These are phyloP conservation scores for Oreocharis arfaki DNA, from an alignment of 2,113 vertebrate species.

Conservation along the genomic window DNA sequence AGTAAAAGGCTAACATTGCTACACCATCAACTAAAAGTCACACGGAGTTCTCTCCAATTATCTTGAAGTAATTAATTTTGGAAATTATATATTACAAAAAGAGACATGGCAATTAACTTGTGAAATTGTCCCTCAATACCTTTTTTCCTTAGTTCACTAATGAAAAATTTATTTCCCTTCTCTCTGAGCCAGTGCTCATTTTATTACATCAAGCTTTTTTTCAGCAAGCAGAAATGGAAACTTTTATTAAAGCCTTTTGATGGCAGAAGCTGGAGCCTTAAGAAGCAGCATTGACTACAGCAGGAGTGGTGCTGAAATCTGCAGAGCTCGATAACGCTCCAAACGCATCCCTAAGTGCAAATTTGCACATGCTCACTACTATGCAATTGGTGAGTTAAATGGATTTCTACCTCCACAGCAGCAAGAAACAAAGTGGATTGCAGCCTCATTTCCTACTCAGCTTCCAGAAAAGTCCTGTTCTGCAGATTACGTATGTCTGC, in stretches of 20 bases:
- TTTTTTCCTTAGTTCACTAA: neutral
- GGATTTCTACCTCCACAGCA: neutral
- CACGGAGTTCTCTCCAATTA: neutral
- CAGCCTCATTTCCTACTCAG: neutral
- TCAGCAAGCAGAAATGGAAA: conserved; percentile 3
- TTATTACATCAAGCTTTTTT: neutral
- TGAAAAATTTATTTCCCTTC: neutral
- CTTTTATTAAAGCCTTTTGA: neutral
- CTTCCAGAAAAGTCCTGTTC: neutral
- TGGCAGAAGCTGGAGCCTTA: neutral
- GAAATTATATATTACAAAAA: neutral
- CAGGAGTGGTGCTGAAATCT: neutral
- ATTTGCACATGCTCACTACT: neutral
- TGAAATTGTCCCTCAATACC: neutral
- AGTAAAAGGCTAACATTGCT: neutral
- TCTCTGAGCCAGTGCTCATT: neutral
- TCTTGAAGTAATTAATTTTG: neutral
- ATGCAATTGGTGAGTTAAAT: neutral
- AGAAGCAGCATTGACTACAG: neutral
- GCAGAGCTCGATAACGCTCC: neutral
- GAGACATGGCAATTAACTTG: neutral
- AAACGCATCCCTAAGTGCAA: neutral
- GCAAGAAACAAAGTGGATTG: neutral
- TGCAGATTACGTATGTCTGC: neutral
- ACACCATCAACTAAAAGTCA: neutral